Evolutionary conservation across 2,888 invertebrate genomes (phyloP), one percentile per base, ranked within the genome.

Genomic region (Acleris literana): DNA sequence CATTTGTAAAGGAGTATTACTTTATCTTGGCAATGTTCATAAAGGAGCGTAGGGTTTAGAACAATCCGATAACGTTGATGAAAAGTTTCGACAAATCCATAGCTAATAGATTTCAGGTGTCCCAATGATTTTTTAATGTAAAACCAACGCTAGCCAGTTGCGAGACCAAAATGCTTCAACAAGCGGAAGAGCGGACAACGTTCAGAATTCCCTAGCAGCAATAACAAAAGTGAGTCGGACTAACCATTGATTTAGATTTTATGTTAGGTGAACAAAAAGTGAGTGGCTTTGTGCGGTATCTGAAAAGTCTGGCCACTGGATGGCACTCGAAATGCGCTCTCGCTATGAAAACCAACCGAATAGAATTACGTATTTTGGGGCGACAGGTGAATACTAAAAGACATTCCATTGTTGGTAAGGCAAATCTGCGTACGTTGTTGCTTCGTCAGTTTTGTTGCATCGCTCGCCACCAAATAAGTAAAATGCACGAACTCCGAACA

Each of bases 201-300:
- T 77, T 77, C 81, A 78, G 82, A 81, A 83, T 81, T 86, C 88
- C 88, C 88, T 87, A 78, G 88, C 78, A 80, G 85, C 86, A 85
- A 88, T 88, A 88, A 90, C 87, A 91, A 89, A 91, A 90, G 89
- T 90, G 86, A 88, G 84, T 82, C 78, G 84, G 76, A 81, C 87
- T 88, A 83, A 90, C 92, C 92, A 91, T 91, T 91, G 92, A 92
- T 92, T 92, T 88, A 85, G 86, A 86, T 88, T 90, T 85, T 80
- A 82, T 81, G 86, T 84, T 78, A 82, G 82, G 79, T 76, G 76
- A 74, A 74, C 79, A 85, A 89, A 90, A 88, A 88, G 82, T 76
- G 81, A 87, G 76, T 76, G 78, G 86, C 79, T 87, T 90, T 92
- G 87, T 90, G 81, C 81, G 80, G 80, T 80, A 80, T 81, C 82